Conservation (phyloP, 2,113 vertebrate species). For the Microcebus lehilahytsara region DNA sequence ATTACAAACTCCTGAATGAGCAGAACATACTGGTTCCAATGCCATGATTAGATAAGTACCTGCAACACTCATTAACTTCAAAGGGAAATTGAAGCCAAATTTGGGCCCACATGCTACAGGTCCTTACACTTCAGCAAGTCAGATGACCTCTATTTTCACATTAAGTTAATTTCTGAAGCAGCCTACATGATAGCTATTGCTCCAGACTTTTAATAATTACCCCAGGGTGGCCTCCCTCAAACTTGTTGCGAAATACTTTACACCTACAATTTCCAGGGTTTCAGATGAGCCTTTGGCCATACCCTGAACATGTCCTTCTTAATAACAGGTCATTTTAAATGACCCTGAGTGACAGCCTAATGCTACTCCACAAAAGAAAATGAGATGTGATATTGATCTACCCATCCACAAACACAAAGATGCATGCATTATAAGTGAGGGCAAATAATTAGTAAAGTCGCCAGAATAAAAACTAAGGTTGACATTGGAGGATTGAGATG, state of each 20-base stretch:
- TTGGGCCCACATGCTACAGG: not conserved
- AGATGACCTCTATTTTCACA: constrained; percentile 17
- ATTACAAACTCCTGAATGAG: constrained; percentile 59
- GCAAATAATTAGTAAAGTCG: not conserved
- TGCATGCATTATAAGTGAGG: not conserved
- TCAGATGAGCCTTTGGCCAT: not conserved
- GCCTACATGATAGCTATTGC: not conserved
- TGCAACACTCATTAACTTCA: constrained; percentile 63
- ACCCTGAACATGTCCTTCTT: constrained; percentile 32
- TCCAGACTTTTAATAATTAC: constrained; percentile 36
- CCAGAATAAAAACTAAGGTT: not conserved
- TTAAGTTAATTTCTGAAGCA: constrained; percentile 43
- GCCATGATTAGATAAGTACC: constrained; percentile 59
- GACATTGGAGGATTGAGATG: not conserved
- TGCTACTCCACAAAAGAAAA: not conserved
- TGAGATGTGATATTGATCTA: not conserved
- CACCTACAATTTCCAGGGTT: not conserved
- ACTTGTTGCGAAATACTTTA: not conserved
- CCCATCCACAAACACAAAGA: not conserved
- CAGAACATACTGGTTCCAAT: constrained; percentile 39
- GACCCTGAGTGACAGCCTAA: not conserved
- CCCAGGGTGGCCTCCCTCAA: not conserved
- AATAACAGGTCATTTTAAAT: constrained; percentile 10
- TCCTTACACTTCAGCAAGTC: constrained; percentile 13
- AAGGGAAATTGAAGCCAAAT: constrained; percentile 55